Conservation (phyloP, 2,113 vertebrate genomes). For the Ia io region DNA sequence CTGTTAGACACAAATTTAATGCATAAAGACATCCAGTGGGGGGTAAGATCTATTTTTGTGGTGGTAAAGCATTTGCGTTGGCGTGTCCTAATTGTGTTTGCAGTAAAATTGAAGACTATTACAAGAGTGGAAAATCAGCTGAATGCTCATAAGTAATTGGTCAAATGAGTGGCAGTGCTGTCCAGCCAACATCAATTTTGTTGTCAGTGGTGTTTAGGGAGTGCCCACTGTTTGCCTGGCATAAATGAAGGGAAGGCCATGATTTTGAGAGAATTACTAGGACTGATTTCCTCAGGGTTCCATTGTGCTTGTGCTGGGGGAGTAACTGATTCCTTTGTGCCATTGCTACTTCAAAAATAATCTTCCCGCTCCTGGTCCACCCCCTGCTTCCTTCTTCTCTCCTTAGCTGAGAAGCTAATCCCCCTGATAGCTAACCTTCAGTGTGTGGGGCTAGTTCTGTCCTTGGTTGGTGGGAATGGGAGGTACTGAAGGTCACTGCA, state of each 20-base stretch:
- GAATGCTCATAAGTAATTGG: slow-evolving; percentile 55
- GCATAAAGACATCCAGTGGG: slow-evolving; percentile 39
- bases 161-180: slow-evolving; percentile 29
- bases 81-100: slow-evolving; percentile 55
- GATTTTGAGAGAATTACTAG: slow-evolving; percentile 40
- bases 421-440: background rate
- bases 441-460: background rate
- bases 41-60: slow-evolving; percentile 59
- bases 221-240: background rate
- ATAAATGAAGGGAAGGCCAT: slow-evolving; percentile 5
- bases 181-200: slow-evolving; percentile 20
- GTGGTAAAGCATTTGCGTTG: slow-evolving; percentile 39
- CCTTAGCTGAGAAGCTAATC: slow-evolving; percentile 12
- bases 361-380: background rate
- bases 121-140: slow-evolving; percentile 56
- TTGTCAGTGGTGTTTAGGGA: slow-evolving; percentile 37
- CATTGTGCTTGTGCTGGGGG: slow-evolving; percentile 11
- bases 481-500: background rate
- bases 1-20: slow-evolving; percentile 48
- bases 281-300: background rate
- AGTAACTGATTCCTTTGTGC: slow-evolving; percentile 19
- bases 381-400: background rate
- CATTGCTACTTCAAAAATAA: background rate
- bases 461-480: background rate
- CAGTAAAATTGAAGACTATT: slow-evolving; percentile 61